phyloP scores from a whole-genome alignment of 2,113 vertebrate species.

The Sminthopsis crassicaudata region DNA sequence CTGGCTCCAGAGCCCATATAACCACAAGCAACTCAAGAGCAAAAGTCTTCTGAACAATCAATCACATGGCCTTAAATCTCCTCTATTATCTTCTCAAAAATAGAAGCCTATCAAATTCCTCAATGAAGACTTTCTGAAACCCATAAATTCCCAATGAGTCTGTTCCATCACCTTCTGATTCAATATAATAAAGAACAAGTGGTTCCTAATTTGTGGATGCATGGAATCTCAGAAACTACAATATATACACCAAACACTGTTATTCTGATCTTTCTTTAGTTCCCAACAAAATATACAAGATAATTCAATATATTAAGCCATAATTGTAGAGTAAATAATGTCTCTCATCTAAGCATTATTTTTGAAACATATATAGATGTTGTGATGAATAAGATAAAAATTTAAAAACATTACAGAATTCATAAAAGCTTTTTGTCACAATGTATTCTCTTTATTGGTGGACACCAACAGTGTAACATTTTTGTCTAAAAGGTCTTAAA shows the following conservation, averaged over 20 bases:
- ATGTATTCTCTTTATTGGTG: background rate
- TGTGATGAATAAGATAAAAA: background rate
- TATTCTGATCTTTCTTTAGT: background rate
- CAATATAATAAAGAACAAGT: background rate
- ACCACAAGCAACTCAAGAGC: background rate
- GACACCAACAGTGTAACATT: background rate
- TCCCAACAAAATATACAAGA: background rate
- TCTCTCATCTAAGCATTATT: background rate
- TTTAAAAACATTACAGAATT: background rate
- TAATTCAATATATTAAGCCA: background rate
- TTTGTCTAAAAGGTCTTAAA: background rate
- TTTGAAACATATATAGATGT: background rate
- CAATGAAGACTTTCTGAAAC: background rate
- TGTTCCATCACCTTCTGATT: background rate
- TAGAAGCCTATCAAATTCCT: conserved; percentile 10
- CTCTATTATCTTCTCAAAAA: conserved; percentile 10
- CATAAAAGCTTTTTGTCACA: background rate
- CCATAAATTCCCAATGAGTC: background rate
- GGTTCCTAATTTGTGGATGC: background rate
- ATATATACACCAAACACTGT: background rate
- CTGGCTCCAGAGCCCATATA: background rate
- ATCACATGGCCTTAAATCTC: conserved; percentile 15
- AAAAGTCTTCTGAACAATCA: conserved; percentile 20
- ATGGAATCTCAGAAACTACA: background rate
- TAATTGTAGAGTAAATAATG: background rate